Base-by-base conservation (phyloP, 2,888 invertebrate species). In the Leucoptera coffeella region DNA sequence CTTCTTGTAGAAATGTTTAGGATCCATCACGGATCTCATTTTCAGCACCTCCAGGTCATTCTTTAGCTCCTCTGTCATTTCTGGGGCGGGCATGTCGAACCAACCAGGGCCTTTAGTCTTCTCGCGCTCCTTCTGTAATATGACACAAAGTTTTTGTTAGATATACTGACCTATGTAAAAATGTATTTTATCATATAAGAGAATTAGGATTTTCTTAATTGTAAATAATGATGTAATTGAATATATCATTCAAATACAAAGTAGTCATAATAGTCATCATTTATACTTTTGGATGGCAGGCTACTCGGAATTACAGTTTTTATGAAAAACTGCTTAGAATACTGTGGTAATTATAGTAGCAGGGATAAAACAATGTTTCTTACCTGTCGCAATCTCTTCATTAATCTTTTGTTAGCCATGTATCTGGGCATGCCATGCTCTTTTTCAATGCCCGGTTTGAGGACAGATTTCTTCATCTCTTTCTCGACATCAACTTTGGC, bases 1-100 rank as follows among this genome's bases (percentile, higher is more conserved):
- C 43, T 88, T 87, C 56, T 95, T 95, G 62, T 96, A 97, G 61
- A 95, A 96, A 37, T 82, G 83, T 52, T 94, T 94, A 0, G 94
- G 90, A 64, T 97, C 86, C 8, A 96, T 58, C 1, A 79, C 88
- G 0, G 89, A 86, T 40, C 97, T 78, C 94, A 97, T 94, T 60
- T 90, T 85, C 2, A 99, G 62, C 8, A 95, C 71, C 61, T 88
- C 81, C 8, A 99, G 67, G 55, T 97, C 95, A 45, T 83, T 84
- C 53, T 83, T 85, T 24, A 85, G 60, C 50, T 95, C 93, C 14
- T 90, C 86, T 0, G 91, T 94, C 39, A 95, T 51, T 55, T 95
- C 93, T 9, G 89, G 82, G 0, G 90, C 89, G 8, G 85, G 82
- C 62, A 97, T 67, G 49, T 91, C 78, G 53, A 82, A 96, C 97